Evolutionary conservation across 1,140 invertebrate species (phyloP), one percentile per base, ranked within the genome.

Genomic region (Calliopsis andreniformis): DNA sequence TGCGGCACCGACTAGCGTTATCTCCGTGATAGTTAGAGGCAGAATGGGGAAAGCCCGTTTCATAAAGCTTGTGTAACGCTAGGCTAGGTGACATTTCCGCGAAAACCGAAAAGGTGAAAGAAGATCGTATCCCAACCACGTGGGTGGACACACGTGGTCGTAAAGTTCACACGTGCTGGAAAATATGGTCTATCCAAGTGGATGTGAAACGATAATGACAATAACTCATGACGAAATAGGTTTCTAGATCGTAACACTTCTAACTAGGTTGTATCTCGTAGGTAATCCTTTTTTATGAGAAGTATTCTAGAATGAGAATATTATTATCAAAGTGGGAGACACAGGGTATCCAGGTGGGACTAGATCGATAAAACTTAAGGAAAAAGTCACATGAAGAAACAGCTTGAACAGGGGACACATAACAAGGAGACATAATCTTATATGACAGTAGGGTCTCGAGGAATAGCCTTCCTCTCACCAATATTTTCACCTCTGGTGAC

Each of bases 121-220:
- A 51, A 69, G 51, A 64, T 8, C 10, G 6, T 7, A 20, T 23
- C 2, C 14, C 45, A 12, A 28, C 25, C 53, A 42, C 43, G 72
- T 70, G 72, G 53, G 71, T 55, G 66, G 30, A 82, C 51, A 59
- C 30, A 25, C 30, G 58, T 47, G 42, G 18, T 35, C 53, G 23
- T 77, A 62, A 71, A 62, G 23, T 62, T 66, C 8, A 23, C 25
- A 42, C 6, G 32, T 14, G 59, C 20, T 80, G 45, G 25, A 63
- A n/a, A 61, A 42, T 8, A 70, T 43, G 20, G 64, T 66, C 30
- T 35, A 32, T 39, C 23, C 18, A 20, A 25, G 7, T 4, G 23
- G 30, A 47, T 61, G 45, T 49, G n/a, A n/a, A 53, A 35, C 51
- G 63, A 72, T 63, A 72, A 72, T 53, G 47, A 23, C 2, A 42